Evolutionary conservation across 1,140 invertebrate species (phyloP), one percentile per base, ranked within the genome.

Genomic region (Meloidogyne chitwoodi): DNA sequence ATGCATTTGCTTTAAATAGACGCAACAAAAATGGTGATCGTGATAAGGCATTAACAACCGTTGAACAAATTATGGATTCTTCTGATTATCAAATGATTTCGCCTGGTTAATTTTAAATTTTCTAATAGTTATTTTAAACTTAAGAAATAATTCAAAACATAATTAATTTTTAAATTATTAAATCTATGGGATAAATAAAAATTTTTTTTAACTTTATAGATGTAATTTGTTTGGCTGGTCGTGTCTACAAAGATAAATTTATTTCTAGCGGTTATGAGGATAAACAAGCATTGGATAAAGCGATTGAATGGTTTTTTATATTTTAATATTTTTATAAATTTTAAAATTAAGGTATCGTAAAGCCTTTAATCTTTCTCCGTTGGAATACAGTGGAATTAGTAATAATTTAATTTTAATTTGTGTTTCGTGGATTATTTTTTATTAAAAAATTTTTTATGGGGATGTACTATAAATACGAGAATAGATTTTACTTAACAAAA

Each of bases 241-340:
- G 96, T 75, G 98, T 99, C 86, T 98, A 98, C 88, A 99, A 99
- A 89, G 96, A 99, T 88, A 95, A 93, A 87, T 99, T 98, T 89
- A 93, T 97, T 24, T 95, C 98, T 89, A 96, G 94, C 56, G 91
- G 93, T 79, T 95, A 96, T 86, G 91, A 91, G 0, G 95, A 99
- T 87, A 90, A 91, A 83, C 92, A 93, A 31, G 94, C 93, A 84
- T 90, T 99, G 72, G 91, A 93, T 38, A 92, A 93, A 89, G 96
- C 96, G 31, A 98, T 98, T 82, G 91, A 93, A 88, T 99, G 96
- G 96, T 75, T 89, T 75, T 75, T 78, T 77, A 14, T 67, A 14
- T 62, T 14, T 1, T n/a, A n/a, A 12, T 11, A 48, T 22, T 27
- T 27, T 22, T 22, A 8, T 70, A 56, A 22, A 12, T 48, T 78